A percentile compares a stretch with the other conserved stretches of the same genome.
Conservation (phyloP, 1,140 invertebrate species). For the Acyrthosiphon pisum region DNA sequence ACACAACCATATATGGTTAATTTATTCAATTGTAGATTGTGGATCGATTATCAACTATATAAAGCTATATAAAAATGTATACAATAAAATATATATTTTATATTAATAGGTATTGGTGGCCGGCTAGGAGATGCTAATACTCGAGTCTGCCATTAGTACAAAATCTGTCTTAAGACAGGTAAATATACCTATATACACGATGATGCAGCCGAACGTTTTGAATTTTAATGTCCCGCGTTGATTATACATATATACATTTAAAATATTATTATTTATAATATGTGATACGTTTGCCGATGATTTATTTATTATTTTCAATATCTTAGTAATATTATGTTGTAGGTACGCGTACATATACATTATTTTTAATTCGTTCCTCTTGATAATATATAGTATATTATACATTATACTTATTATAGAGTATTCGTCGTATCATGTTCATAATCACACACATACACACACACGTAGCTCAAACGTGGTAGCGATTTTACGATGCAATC, state of each 20-base stretch:
- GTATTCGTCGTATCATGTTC: neutral
- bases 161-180: neutral
- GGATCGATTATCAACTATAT: neutral
- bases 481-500: neutral
- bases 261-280: neutral
- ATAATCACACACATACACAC: neutral
- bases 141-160: neutral
- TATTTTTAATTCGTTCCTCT: neutral
- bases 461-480: neutral
- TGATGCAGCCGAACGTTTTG: neutral
- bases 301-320: neutral
- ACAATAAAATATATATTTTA: slow-evolving; percentile 15
- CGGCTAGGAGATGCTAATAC: neutral
- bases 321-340: neutral
- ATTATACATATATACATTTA: neutral
- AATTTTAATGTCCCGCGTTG: neutral
- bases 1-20: neutral
- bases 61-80: neutral
- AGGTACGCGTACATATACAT: neutral
- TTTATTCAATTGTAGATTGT: slow-evolving; percentile 1
- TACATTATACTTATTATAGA: neutral
- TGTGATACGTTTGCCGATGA: neutral
- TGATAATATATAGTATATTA: no score
- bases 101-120: neutral
- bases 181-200: neutral